Base-by-base conservation (phyloP, 1,140 invertebrate genomes). In the Drosophila lowei region DNA sequence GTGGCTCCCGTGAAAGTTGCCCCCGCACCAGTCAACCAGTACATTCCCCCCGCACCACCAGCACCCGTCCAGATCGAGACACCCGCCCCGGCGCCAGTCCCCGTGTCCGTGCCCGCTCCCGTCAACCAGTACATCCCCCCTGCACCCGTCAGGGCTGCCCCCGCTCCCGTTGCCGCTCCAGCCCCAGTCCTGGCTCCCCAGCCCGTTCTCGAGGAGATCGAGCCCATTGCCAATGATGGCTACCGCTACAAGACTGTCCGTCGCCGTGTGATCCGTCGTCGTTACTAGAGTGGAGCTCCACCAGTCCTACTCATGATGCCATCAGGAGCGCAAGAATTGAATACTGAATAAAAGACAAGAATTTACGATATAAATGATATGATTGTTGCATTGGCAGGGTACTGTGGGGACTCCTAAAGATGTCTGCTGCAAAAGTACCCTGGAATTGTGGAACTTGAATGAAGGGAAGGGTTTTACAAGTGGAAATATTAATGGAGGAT, bases 161-260 rank as follows among this genome's bases (percentile, higher is more conserved):
- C 62, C 6, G 57, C 56, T 9, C 38, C 60, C 28, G 11, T 61
- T 11, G 9, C 11, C 9, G 77, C 76, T 6, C 79, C 79, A 23
- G 62, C 48, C 8, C 81, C 83, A 15, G 74, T 80, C 21, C 25
- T 72, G 62, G 81, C 81, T n/a, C 72, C 83, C 18, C 81, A 86
- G 48, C 63, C 78, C 72, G 66, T 62, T 13, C 66, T 88, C 13
- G 83, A 88, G 83, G 78, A 88, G 55, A 89, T 88, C 57, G 84
- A 88, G 54, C 84, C 85, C 61, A 59, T 76, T 16, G 48, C 84
- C 13, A 62, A 72, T 28, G 84, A 88, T 63, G 84, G 84, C 23
- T 88, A 88, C 79, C 84, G 79, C 23, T 88, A 88, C 84, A 88
- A 84, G 79, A 89, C 84, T 50, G 56, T 79, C 48, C 84, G 84